A percentile compares a stretch with the other conserved stretches of the same genome.
Conservation (phyloP, 2,113 vertebrate species). For the Panthera leo region DNA sequence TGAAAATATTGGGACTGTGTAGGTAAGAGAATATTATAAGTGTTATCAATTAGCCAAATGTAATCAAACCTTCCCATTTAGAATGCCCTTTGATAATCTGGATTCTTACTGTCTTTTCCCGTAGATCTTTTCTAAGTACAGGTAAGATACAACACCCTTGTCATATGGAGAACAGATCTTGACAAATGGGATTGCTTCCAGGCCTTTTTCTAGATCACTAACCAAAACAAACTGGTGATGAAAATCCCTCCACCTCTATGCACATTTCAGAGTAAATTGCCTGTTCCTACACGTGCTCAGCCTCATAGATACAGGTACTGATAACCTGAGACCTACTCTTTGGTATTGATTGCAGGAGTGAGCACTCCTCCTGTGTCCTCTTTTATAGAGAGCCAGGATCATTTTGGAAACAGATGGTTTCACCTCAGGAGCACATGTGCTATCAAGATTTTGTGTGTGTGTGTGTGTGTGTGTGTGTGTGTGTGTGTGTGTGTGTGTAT, state of each 20-base stretch:
- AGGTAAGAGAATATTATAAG: not conserved
- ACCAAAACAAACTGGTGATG: not conserved
- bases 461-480: not conserved
- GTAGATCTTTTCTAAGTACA: not conserved
- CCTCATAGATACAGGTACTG: not conserved
- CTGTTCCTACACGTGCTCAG: not conserved
- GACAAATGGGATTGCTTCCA: not conserved
- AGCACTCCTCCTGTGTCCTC: not conserved
- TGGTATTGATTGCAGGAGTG: not conserved
- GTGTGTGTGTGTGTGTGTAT: not conserved
- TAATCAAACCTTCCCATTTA: not conserved
- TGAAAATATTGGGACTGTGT: not conserved
- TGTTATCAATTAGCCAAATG: not conserved
- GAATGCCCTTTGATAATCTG: not conserved
- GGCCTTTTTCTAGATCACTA: not conserved
- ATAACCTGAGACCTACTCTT: not conserved
- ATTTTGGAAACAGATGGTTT: constrained; percentile 56
- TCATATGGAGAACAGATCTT: not conserved
- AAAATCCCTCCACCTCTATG: not conserved
- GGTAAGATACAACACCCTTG: not conserved
- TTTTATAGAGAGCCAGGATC: constrained; percentile 35
- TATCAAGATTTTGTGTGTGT: not conserved
- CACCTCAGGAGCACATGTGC: constrained; percentile 19
- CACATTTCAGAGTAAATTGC: not conserved
- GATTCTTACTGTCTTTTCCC: not conserved